Base-by-base conservation (phyloP, 2,113 vertebrate species). In the Sylvietta virens region DNA sequence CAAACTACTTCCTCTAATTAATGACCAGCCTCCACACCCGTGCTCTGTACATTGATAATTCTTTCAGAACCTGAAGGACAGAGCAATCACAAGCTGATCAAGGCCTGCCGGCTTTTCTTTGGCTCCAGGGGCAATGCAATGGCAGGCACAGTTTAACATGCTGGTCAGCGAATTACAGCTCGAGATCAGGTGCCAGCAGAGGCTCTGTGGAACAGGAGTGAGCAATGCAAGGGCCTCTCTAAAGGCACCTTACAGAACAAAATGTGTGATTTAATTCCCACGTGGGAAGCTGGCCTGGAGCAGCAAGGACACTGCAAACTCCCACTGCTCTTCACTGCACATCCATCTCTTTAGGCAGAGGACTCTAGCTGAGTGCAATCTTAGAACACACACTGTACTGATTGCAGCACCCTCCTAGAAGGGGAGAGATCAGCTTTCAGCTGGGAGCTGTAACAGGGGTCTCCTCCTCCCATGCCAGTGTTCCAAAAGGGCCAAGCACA, bases 391-490 rank as follows among this genome's bases (percentile, higher is more conserved):
- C 28, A 66, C 60, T 61, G 65, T 23, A 91, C 81, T 53, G 37
- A 65, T 73, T 91, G 72, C 7, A 54, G 90, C 69, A 48, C 78
- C 78, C 81, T 91, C 35, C 51, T 67, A 6, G 53, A 76, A 79
- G 12, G 37, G 18, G 26, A 88, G 73, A 61, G 28, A 85, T 69
- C 53, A 18, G n/a, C 40, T 94, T 94, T 76, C 95, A 90, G 40
- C 70, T 2, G 1, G 42, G 61, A 92, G 69, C 70, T 48, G 40
- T 50, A 92, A 40, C 61, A 24, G 16, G 18, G 90, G 8, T 64
- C 57, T 85, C 81, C 78, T 91, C 57, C 66, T 82, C 64, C 45
- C 81, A 67, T 2, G 26, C 72, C 48, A 76, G n/a, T 37, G 17
- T 15, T 91, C 70, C 6, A 12, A 58, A 89, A 67, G 5, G 78